These are phyloP conservation scores for Aythya baeri DNA, from an alignment of 2,113 vertebrate genomes.

Conservation along the genomic window DNA sequence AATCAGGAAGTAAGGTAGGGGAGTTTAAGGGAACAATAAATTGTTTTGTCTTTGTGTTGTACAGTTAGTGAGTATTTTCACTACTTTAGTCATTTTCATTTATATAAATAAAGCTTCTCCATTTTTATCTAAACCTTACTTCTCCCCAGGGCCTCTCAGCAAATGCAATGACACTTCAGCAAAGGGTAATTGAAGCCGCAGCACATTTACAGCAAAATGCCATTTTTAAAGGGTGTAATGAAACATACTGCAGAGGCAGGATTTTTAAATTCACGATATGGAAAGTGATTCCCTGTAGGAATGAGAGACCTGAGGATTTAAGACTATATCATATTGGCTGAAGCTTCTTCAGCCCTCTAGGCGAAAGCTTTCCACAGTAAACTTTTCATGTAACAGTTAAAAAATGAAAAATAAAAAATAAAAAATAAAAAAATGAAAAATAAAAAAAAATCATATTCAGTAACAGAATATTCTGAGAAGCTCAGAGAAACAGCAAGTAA, in stretches of 20 bases:
- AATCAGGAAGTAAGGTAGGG: not conserved
- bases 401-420: too few species aligned
- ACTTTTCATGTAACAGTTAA: not conserved
- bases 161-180: conserved; percentile 32
- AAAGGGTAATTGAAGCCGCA: conserved; percentile 41
- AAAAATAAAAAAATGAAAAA: too few species aligned
- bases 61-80: conserved; percentile 1
- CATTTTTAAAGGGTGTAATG: conserved; percentile 43
- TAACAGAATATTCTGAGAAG: not conserved
- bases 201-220: conserved; percentile 30
- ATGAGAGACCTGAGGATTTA: conserved; percentile 22
- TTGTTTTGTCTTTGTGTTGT: not conserved
- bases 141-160: not conserved
- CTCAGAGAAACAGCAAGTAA: not conserved
- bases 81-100: not conserved
- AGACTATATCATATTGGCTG: not conserved
- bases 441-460: not conserved
- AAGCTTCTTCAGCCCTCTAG: not conserved
- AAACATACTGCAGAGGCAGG: not conserved
- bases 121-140: conserved; percentile 16
- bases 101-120: conserved; percentile 38
- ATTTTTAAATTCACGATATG: conserved; percentile 33
- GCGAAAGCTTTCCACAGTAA: conserved; percentile 8
- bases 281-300: conserved; percentile 23
- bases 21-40: not conserved